phyloP scores from a whole-genome alignment of 2,113 vertebrate species.

The Neolamprologus fasciatus region DNA sequence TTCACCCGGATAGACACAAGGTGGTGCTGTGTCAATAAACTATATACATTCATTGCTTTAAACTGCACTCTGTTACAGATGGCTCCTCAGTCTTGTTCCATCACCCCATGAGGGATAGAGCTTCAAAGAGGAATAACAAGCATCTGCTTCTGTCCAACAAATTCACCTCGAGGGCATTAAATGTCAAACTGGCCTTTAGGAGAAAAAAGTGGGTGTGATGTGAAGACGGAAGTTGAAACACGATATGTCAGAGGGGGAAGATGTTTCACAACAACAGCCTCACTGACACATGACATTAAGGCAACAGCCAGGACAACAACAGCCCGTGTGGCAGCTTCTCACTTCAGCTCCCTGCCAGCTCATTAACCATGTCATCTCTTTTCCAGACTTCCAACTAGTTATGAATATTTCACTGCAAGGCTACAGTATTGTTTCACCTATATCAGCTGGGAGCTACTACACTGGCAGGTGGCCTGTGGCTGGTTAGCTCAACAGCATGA shows the following conservation, averaged over 20 bases:
- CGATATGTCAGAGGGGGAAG: constrained; percentile 24
- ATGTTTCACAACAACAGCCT: constrained; percentile 36
- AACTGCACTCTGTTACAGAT: neutral
- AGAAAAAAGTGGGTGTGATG: constrained; percentile 37
- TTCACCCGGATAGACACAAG: constrained; percentile 35
- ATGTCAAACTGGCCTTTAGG: constrained; percentile 60
- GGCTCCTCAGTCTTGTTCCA: neutral
- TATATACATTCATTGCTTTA: neutral
- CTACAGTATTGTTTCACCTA: constrained; percentile 9
- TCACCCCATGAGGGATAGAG: neutral
- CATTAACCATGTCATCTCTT: constrained; percentile 8
- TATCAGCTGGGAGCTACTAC: neutral
- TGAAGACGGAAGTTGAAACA: constrained; percentile 25
- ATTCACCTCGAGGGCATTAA: constrained; percentile 42
- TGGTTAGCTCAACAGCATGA: neutral
- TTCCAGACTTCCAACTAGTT: constrained; percentile 5
- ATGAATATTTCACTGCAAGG: constrained; percentile 65
- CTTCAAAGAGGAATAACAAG: constrained; percentile 12
- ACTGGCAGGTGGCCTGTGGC: constrained; percentile 18
- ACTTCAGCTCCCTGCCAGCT: constrained; percentile 25
- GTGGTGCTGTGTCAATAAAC: constrained; percentile 34
- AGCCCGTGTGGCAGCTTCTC: constrained; percentile 3
- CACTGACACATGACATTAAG: constrained; percentile 16
- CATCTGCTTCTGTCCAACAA: constrained; percentile 9
- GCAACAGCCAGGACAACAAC: constrained; percentile 8